Evolutionary conservation across 2,888 invertebrate genomes (phyloP), one percentile per base, ranked within the genome.

Genomic region (Lasioglossum villosulum): DNA sequence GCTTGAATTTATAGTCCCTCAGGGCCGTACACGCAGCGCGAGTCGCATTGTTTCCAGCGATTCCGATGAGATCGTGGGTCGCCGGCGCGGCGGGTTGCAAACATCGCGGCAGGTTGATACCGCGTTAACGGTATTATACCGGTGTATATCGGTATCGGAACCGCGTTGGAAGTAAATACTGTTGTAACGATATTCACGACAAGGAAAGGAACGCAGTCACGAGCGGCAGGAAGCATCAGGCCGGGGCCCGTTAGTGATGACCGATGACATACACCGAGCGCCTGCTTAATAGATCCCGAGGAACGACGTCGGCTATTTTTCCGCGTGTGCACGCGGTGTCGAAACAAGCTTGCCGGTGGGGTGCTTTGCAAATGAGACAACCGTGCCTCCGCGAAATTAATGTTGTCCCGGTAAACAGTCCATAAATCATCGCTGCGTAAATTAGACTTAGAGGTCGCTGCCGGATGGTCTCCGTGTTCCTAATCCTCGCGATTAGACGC

Each of bases 61-160:
- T 80, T 78, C 80, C 77, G 19, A 19, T 23, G 34, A 78, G 86
- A 81, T 81, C 66, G 74, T 77, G 78, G 77, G 71, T 56, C 59
- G 80, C 73, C 16, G 45, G 45, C 42, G 14, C 52, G 78, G 56
- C 71, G 71, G 56, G 63, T 59, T 4, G 63, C 81, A 23, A 71
- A 73, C 75, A 66, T 30, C 68, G 77, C 78, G 52, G 71, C 81
- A 85, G 83, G 83, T 83, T 83, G 87, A 90, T 87, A 86, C 85
- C 89, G 78, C 80, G 78, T 82, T 91, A 90, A 90, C 91, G 91
- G 91, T 90, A 90, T 68, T 37, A 68, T 39, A 70, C 83, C 75
- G 30, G 30, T 68, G 37, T 37, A 71, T 78, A 89, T 89, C 88
- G 71, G 86, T 84, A 80, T 81, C 80, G 86, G 74, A 72, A 71